Conservation (phyloP, 2,113 vertebrate species). For the Psittacula cyanocephala region DNA sequence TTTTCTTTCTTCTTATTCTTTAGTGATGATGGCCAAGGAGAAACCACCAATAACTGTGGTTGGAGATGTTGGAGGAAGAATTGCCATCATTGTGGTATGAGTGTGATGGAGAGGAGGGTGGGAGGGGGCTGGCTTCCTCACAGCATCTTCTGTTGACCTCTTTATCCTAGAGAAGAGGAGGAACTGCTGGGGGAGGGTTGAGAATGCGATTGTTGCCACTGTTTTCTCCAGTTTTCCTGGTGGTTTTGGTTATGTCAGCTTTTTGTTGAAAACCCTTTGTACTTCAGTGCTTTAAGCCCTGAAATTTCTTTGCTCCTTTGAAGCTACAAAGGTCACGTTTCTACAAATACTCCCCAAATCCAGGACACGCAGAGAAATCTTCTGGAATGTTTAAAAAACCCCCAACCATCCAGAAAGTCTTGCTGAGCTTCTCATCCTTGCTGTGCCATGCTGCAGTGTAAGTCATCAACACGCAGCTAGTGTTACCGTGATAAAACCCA, state of each 20-base stretch:
- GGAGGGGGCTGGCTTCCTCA: neutral
- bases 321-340: neutral
- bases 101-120: neutral
- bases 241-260: neutral
- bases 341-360: neutral
- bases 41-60: constrained; percentile 98
- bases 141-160: neutral
- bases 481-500: neutral
- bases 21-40: constrained; percentile 99
- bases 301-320: neutral
- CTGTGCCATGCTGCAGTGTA: neutral
- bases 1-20: neutral
- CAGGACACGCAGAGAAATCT: neutral
- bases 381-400: neutral
- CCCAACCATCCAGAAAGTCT: neutral
- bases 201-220: neutral
- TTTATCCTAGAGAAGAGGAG: neutral
- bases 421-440: neutral
- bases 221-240: neutral
- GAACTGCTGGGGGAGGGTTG: neutral
- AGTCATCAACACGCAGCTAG: neutral
- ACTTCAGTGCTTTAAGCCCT: neutral
- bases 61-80: constrained; percentile 95
- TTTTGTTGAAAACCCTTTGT: neutral
- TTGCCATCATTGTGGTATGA: constrained; percentile 95